Base-by-base conservation (phyloP, 1,140 invertebrate species). In the Theocolax elegans region DNA sequence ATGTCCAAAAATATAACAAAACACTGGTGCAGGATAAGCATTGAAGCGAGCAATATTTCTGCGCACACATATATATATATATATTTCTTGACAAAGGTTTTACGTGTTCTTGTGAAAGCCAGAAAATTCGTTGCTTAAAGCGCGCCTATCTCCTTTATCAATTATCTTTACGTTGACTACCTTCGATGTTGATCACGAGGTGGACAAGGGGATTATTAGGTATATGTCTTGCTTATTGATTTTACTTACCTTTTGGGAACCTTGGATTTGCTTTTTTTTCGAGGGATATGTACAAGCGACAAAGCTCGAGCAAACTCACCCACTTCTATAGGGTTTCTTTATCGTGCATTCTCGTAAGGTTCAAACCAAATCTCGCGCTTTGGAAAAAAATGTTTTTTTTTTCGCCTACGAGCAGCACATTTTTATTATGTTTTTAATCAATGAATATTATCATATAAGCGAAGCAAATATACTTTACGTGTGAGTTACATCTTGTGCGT, bases 21-120 rank as follows among this genome's bases (percentile, higher is more conserved):
- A 59, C 21, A 48, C 19, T 38, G 17, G 25, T 53, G 19, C 23
- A 53, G 44, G 21, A 60, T 48, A 53, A 60, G 56, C 67, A 12
- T 60, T 29, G 8, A 69, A 62, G 40, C 27, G 27, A 13, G 49
- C 25, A 69, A 46, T 56, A 46, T 62, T 68, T 51, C 42, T 62
- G 44, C 29, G 42, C n/a, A 21, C 12, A n/a, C n/a, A n/a, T n/a
- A n/a, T n/a, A n/a, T n/a, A n/a, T n/a, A n/a, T n/a, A n/a, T n/a
- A n/a, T n/a, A n/a, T n/a, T n/a, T n/a, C n/a, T n/a, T n/a, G n/a
- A n/a, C n/a, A n/a, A n/a, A n/a, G n/a, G n/a, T n/a, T n/a, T n/a
- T n/a, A n/a, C n/a, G n/a, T n/a, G n/a, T n/a, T n/a, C n/a, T n/a
- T n/a, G n/a, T n/a, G n/a, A n/a, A n/a, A n/a, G n/a, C n/a, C n/a